Base-by-base conservation (phyloP, 2,888 invertebrate genomes). In the Elegia similella region DNA sequence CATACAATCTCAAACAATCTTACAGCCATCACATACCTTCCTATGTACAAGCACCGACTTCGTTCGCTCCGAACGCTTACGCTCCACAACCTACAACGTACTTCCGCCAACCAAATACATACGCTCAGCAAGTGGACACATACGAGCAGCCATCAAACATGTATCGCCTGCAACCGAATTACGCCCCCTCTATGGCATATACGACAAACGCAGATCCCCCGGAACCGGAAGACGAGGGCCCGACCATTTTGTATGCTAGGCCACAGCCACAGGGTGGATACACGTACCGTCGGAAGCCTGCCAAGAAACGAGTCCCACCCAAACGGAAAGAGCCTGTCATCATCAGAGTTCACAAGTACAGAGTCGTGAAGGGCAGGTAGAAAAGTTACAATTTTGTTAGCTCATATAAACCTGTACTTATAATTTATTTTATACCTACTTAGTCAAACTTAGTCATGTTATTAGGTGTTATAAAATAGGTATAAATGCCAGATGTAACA, bases 321-420 rank as follows among this genome's bases (percentile, higher is more conserved):
- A 58, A 60, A 48, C 61, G 44, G 58, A 66, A 66, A 42, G 64
- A 70, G 44, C 86, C 86, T 0, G 69, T 84, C 61, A 75, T 85
- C 60, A 71, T 88, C 13, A 72, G 86, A 56, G 82, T 88, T 29
- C 88, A 88, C 64, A 87, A 84, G 62, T 81, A 87, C 61, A 81
- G 75, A 59, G 66, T 88, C n/a, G 64, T 76, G 16, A 75, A 74
- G 52, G 67, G 70, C 59, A 68, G 72, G 63, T 67, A 58, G 59
- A 60, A 48, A 13, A 30, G 50, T 34, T 52, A 62, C 5, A 55
- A 50, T 42, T 53, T 44, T 54, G 30, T 56, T 59, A 50, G 50
- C 34, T 29, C 23, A 29, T 38, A 7, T 38, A 38, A 38, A 38
- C 12, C n/a, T 38, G n/a, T 38, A 38, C 38, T n/a, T 38, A 34